Percentiles rank a stretch among this genome's conserved stretches.
phyloP scores from a whole-genome alignment of 2,888 invertebrate genomes.

The Dynastes maya region DNA sequence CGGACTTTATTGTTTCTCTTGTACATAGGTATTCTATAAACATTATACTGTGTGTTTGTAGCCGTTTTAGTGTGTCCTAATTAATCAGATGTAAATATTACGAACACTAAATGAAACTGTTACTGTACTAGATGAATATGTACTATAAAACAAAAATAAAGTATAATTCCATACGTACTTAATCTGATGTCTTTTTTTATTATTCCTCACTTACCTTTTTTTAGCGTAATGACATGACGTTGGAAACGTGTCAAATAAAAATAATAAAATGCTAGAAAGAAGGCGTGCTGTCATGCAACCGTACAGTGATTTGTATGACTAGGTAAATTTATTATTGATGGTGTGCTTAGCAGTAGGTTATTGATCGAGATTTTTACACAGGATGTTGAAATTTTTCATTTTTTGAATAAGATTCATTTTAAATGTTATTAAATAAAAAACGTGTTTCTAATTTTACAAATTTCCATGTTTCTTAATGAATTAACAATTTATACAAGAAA shows the following conservation, averaged over 20 bases:
- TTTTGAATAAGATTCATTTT: not conserved
- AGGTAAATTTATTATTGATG: constrained; percentile 37
- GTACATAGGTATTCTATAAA: constrained; percentile 21
- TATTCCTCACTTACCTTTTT: constrained; percentile 1
- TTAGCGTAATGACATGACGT: constrained; percentile 1
- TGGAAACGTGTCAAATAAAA: constrained; percentile 22
- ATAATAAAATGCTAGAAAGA: constrained; percentile 10
- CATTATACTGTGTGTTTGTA: constrained; percentile 32
- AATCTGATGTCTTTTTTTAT: constrained; percentile 12
- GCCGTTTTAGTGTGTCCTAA: constrained; percentile 35
- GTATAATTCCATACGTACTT: constrained; percentile 27
- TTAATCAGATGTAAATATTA: constrained; percentile 33
- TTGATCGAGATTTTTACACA: constrained; percentile 28
- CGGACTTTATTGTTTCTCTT: constrained; percentile 36
- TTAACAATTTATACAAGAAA: no score
- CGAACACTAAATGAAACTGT: constrained; percentile 21
- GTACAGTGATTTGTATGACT: constrained; percentile 40
- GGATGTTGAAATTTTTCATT: constrained; percentile 5
- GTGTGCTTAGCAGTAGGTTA: constrained; percentile 11
- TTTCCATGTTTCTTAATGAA: no score
- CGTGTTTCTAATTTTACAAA: no score
- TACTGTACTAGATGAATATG: constrained; percentile 34
- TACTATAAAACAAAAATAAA: constrained; percentile 37
- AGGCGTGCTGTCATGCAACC: constrained; percentile 29
- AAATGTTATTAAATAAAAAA: not conserved